Percentiles rank a stretch among this genome's conserved stretches.
These are phyloP conservation scores for Pitangus sulphuratus DNA, from an alignment of 2,797 vertebrate genomes.

Conservation along the genomic window DNA sequence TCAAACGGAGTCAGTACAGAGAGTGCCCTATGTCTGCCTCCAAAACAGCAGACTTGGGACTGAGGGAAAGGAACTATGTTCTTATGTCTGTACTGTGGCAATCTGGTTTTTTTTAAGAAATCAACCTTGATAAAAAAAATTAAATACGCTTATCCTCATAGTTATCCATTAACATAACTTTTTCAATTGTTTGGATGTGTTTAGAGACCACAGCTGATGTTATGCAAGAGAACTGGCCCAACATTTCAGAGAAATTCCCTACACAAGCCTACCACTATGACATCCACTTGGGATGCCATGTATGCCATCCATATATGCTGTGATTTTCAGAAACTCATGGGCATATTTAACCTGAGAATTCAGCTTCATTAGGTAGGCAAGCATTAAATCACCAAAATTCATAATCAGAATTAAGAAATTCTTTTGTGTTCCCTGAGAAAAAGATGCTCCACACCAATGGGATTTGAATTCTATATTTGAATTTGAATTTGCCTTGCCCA, in stretches of 20 bases:
- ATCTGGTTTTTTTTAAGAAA: neutral
- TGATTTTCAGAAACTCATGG: neutral
- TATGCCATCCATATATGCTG: neutral
- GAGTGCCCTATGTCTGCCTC: neutral
- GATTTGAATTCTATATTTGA: neutral
- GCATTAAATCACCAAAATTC: neutral
- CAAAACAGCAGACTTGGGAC: fast-evolving
- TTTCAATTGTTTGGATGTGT: neutral
- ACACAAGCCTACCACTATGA: neutral
- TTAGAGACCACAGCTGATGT: neutral
- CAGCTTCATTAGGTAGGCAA: neutral
- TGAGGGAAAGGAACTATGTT: neutral
- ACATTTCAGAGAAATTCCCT: neutral
- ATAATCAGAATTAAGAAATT: neutral
- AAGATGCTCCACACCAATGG: neutral
- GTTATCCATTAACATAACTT: neutral
- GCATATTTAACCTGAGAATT: neutral
- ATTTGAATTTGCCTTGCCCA: neutral
- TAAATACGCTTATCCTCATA: neutral
- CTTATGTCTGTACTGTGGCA: no score
- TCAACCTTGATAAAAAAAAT: neutral
- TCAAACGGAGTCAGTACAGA: neutral
- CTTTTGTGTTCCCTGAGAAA: neutral
- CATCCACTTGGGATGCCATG: neutral
- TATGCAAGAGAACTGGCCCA: neutral